Base-by-base conservation (phyloP, 1,140 invertebrate species). In the Tetragonula clypearis region DNA sequence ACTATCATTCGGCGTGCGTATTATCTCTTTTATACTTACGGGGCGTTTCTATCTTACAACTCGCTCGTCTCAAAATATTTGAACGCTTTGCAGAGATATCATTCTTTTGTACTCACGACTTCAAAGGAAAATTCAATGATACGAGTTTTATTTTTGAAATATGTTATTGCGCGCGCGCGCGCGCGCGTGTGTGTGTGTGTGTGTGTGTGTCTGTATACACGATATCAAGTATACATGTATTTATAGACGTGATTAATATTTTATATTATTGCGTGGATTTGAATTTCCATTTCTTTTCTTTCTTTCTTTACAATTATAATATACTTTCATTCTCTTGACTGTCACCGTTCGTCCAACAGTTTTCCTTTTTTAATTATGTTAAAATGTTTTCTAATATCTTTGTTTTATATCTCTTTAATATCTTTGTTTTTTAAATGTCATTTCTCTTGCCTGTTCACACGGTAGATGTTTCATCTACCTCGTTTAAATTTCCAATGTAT, bases 401-500 rank as follows among this genome's bases (percentile, higher is more conserved):
- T 15, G 35, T 35, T 35, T 35, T 4, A 35, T 35, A 35, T 35
- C 35, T 35, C 3, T 35, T 35, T 35, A 35, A 35, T 35, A 35
- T 35, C 35, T 14, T 2, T 21, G 21, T 49, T 49, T 21, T 6
- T 49, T n/a, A n/a, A 49, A 17, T n/a, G 8, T 15, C 11, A 21
- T 49, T 69, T 68, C 1, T 4, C 0, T 11, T 12, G 23, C 5
- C 1, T 0, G 8, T 49, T 14, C 35, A 6, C 69, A 23, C 49
- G 49, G 41, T 8, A 8, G 41, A 49, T 72, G 12, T n/a, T n/a
- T 15, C 41, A n/a, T 72, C 41, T 14, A 4, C 11, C 5, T 72
- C 21, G 15, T 72, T 49, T 72, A 49, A 72, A 72, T 72, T 41
- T 71, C 68, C 35, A n/a, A 72, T 49, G 35, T 21, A 72, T 72